Conservation (phyloP, 2,888 invertebrate species). For the Polietes domitor region DNA sequence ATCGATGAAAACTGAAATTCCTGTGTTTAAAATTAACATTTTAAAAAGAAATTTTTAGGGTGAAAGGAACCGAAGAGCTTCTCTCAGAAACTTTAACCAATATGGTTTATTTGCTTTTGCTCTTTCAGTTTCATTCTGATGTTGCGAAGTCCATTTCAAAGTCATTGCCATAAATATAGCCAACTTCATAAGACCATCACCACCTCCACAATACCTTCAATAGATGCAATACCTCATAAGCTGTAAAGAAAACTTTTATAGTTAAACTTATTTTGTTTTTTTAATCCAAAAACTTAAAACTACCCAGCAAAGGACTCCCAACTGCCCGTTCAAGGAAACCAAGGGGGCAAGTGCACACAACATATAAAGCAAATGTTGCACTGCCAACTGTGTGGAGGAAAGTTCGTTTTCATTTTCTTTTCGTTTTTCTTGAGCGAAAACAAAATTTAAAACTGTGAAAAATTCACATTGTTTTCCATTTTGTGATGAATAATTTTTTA, state of each 20-base stretch:
- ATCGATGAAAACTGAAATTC: background rate
- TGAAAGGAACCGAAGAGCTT: too few relatives aligned
- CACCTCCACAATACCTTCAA: background rate
- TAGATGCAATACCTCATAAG: background rate
- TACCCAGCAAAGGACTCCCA: background rate
- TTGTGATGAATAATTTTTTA: conserved; percentile 25
- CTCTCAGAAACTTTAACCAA: too few relatives aligned
- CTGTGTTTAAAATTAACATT: background rate
- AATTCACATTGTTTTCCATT: conserved; percentile 22
- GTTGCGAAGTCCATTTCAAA: background rate
- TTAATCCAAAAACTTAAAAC: background rate
- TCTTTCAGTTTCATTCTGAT: background rate
- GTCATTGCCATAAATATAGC: background rate
- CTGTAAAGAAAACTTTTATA: background rate
- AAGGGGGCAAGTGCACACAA: background rate
- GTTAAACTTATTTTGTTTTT: background rate
- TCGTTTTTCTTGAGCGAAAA: background rate
- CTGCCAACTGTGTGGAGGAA: background rate
- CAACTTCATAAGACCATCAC: background rate
- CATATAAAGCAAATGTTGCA: background rate
- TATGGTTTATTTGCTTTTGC: too few relatives aligned
- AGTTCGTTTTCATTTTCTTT: background rate
- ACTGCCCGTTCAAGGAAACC: background rate
- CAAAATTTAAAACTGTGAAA: background rate
- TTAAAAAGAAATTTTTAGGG: background rate